Conservation (phyloP, 2,888 invertebrate species). For the Tachina fera region DNA sequence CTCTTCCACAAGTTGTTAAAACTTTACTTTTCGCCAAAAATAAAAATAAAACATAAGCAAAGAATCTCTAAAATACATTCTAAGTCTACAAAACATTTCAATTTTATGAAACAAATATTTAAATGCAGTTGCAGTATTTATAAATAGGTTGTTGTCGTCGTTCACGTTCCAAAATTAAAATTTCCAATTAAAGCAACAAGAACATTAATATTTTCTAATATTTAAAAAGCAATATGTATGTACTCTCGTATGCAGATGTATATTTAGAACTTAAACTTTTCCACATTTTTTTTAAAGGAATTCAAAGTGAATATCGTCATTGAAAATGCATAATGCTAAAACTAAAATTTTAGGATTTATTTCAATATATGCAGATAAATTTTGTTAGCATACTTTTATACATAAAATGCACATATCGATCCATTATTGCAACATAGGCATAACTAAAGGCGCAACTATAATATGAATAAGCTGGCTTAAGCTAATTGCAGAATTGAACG, state of each 20-base stretch:
- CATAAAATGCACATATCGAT: too few relatives aligned
- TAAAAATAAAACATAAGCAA: conserved; percentile 20
- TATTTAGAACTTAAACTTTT: conserved; percentile 10
- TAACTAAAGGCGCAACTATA: too few relatives aligned
- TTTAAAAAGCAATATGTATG: conserved; percentile 15
- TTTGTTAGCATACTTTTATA: too few relatives aligned
- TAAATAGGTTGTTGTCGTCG: conserved; percentile 30
- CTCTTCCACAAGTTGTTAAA: conserved; percentile 24
- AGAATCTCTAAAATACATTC: conserved; percentile 49
- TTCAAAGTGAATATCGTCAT: background rate
- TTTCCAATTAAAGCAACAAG: background rate
- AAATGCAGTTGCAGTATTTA: conserved; percentile 17
- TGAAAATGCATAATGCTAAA: background rate
- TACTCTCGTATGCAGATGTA: background rate
- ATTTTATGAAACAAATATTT: conserved; percentile 34
- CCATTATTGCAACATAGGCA: too few relatives aligned
- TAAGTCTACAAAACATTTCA: conserved; percentile 39
- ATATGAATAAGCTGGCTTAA: too few relatives aligned
- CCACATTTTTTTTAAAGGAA: background rate
- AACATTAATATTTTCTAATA: conserved; percentile 16
- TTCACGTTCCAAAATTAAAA: conserved; percentile 20
- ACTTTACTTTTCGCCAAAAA: conserved; percentile 33
- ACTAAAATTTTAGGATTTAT: background rate
- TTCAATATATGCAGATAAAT: too few relatives aligned
- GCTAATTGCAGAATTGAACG: too few relatives aligned